These are phyloP conservation scores for Hypsibius dujardini DNA, from an alignment of 1,140 invertebrate species.

Conservation along the genomic window DNA sequence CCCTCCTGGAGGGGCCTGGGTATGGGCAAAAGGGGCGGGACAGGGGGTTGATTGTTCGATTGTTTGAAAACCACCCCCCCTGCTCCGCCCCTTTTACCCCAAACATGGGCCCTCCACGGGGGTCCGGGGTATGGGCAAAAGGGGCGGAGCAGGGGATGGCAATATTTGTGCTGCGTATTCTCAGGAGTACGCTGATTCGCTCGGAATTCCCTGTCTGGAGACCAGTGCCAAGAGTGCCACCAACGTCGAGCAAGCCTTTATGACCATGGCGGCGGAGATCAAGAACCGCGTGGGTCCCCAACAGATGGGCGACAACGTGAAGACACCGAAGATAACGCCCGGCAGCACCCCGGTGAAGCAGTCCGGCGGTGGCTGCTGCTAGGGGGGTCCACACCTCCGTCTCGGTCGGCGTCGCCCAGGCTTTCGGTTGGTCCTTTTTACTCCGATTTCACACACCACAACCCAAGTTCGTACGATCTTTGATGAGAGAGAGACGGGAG, in stretches of 20 bases:
- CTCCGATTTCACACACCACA: background rate
- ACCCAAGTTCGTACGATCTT: no score
- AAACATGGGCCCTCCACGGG: no score
- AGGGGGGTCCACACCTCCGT: slow-evolving; percentile 31
- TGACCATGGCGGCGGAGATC: slow-evolving; percentile 94
- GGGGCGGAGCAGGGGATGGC: no score
- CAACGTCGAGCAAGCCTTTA: slow-evolving; percentile 93
- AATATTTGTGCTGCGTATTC: no score
- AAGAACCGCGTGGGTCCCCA: slow-evolving; percentile 82
- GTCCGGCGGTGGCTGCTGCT: slow-evolving; percentile 69
- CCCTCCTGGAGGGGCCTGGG: no score
- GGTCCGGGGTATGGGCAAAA: no score
- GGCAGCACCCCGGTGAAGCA: slow-evolving; percentile 55
- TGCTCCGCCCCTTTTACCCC: no score
- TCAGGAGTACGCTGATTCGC: slow-evolving; percentile 88
- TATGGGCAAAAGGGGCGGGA: no score
- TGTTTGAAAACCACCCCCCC: no score
- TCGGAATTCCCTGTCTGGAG: slow-evolving; percentile 91
- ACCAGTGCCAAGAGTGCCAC: slow-evolving; percentile 93
- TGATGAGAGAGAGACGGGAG: no score
- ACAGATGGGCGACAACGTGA: slow-evolving; percentile 32
- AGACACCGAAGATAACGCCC: slow-evolving; percentile 51
- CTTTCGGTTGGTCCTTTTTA: slow-evolving; percentile 19
- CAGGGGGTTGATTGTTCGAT: no score
- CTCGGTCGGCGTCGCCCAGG: slow-evolving; percentile 2